Conservation (phyloP, 92 coral and sea anemone species). For the Parazoanthus atlanticus region DNA sequence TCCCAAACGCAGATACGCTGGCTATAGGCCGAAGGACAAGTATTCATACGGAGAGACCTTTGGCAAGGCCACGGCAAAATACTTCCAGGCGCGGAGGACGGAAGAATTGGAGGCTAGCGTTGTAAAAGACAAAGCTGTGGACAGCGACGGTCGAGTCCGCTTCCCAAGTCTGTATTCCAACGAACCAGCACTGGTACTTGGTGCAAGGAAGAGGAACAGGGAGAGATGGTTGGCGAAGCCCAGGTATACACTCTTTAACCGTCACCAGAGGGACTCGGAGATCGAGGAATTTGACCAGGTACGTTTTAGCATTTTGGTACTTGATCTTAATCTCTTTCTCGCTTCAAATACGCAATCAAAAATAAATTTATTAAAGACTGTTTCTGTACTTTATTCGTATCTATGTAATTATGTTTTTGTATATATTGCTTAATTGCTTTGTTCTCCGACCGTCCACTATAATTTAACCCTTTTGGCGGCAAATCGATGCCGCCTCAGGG, state of each 20-base stretch:
- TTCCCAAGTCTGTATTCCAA: constrained; percentile 77
- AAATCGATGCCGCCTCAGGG: too few species aligned
- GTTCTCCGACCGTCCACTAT: too few species aligned
- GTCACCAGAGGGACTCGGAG: constrained; percentile 69
- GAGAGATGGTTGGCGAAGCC: constrained; percentile 64
- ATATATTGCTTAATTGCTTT: too few species aligned
- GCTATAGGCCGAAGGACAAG: constrained; percentile 78
- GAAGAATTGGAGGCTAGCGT: constrained; percentile 50
- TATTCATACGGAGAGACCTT: constrained; percentile 82
- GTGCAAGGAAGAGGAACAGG: constrained; percentile 69
- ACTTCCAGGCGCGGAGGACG: constrained; percentile 71
- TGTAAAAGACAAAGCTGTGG: constrained; percentile 60
- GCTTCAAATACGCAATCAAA: too few species aligned
- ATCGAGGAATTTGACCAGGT: constrained; percentile 73
- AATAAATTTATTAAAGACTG: too few species aligned
- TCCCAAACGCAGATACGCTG: constrained; percentile 69
- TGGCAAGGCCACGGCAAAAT: constrained; percentile 80
- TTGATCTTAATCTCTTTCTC: too few species aligned
- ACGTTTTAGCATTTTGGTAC: neutral
- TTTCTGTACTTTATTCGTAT: too few species aligned
- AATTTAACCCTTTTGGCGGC: too few species aligned
- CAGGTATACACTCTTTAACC: constrained; percentile 65
- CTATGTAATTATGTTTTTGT: too few species aligned
- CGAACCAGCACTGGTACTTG: constrained; percentile 76
- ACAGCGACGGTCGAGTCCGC: constrained; percentile 55